These are phyloP conservation scores for Todus mexicanus DNA, from an alignment of 2,797 vertebrate genomes.

Conservation along the genomic window DNA sequence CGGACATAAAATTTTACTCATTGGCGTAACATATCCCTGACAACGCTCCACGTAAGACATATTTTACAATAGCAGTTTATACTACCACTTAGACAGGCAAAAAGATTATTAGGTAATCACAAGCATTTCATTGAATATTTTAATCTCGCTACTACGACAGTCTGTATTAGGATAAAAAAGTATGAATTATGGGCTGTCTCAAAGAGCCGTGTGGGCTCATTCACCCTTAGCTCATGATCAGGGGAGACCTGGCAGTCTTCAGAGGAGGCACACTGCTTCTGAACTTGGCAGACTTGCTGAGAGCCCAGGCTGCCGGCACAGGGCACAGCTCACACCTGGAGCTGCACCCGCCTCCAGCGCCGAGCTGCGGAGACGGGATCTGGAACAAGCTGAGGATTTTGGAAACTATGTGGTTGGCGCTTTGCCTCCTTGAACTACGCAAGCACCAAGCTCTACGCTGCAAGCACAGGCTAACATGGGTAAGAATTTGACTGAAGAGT, in stretches of 20 bases:
- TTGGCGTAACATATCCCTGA: slow-evolving; percentile 63
- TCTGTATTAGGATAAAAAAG: background rate
- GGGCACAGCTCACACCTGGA: background rate
- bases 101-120: background rate
- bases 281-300: background rate
- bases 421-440: background rate
- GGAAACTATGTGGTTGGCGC: background rate
- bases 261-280: background rate
- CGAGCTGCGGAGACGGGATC: background rate
- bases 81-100: background rate
- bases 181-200: background rate
- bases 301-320: background rate
- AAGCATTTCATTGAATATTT: background rate
- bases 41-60: background rate
- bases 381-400: background rate
- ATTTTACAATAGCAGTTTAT: background rate
- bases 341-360: accelerated
- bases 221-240: background rate
- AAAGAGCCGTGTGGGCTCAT: background rate
- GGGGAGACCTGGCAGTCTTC: background rate
- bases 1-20: slow-evolving; percentile 62
- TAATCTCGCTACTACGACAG: background rate
- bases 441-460: background rate
- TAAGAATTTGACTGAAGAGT: background rate
- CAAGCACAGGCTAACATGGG: background rate